phyloP scores from a whole-genome alignment of 92 coral and sea anemone genomes.

The Phenganax marumi region DNA sequence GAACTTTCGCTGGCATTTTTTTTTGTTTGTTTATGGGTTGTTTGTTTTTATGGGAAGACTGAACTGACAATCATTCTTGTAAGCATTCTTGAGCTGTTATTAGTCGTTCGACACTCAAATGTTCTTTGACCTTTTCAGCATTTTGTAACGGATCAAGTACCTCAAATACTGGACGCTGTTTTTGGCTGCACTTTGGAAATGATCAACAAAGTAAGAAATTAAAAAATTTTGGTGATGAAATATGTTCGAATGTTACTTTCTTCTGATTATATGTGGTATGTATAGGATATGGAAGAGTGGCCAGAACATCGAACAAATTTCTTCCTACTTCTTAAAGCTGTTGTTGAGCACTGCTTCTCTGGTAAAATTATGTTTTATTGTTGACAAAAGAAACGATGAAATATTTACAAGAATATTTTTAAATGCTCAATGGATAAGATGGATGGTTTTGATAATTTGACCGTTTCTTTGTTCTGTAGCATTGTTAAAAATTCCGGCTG shows the following conservation, averaged over 20 bases:
- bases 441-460: no score
- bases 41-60: neutral
- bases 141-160: conserved; percentile 77
- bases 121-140: conserved; percentile 43
- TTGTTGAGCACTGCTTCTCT: conserved; percentile 92
- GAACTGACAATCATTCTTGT: no score
- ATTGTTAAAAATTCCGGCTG: conserved; percentile 76
- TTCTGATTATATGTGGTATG: neutral
- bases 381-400: neutral
- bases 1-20: neutral
- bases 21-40: neutral
- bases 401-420: no score
- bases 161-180: conserved; percentile 93
- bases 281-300: conserved; percentile 88
- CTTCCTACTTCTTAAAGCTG: conserved; percentile 93
- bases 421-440: no score
- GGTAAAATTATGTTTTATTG: conserved; percentile 46
- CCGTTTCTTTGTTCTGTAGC: conserved; percentile 50
- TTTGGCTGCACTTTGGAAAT: conserved; percentile 95
- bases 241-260: no score
- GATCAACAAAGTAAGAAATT: conserved; percentile 80
- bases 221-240: neutral
- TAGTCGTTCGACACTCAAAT: neutral
- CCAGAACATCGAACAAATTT: conserved; percentile 99
- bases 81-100: conserved; percentile 4